Percentiles rank a stretch among this genome's conserved stretches.
phyloP scores from a whole-genome alignment of 2,888 invertebrate genomes.

The Horisme vitalbata region DNA sequence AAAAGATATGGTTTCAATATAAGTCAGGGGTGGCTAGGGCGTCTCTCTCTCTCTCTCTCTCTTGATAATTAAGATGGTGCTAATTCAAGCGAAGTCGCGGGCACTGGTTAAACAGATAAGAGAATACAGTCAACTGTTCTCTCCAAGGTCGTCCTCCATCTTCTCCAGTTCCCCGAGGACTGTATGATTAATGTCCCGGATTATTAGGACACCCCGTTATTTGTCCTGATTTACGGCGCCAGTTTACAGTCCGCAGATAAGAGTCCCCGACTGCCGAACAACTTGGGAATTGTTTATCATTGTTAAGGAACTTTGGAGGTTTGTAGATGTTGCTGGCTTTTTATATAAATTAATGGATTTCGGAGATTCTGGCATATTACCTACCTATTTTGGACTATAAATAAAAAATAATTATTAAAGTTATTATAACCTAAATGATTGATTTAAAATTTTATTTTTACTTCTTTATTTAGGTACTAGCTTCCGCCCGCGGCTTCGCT shows the following conservation, averaged over 20 bases:
- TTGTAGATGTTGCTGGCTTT: conserved; percentile 3
- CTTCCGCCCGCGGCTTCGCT: too few relatives aligned
- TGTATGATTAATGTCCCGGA: conserved; percentile 37
- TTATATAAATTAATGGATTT: conserved; percentile 8
- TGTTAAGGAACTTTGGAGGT: conserved; percentile 14
- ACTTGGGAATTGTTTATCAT: conserved; percentile 27
- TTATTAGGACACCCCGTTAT: conserved; percentile 36
- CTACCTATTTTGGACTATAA: too few relatives aligned
- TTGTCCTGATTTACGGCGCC: conserved; percentile 30
- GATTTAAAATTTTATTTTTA: too few relatives aligned
- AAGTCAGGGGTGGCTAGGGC: background rate
- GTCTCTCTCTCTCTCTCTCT: too few relatives aligned
- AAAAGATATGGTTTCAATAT: too few relatives aligned
- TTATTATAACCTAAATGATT: too few relatives aligned
- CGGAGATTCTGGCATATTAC: background rate
- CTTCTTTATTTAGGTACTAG: too few relatives aligned
- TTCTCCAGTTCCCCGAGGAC: conserved; percentile 13
- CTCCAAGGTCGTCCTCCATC: conserved; percentile 4
- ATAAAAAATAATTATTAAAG: too few relatives aligned
- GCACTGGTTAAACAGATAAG: too few relatives aligned
- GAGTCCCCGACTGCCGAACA: conserved; percentile 21
- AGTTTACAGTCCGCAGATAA: conserved; percentile 35
- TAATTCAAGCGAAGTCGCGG: too few relatives aligned
- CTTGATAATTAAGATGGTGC: too few relatives aligned
- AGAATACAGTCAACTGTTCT: background rate